Evolutionary conservation across 2,113 vertebrate species (phyloP).

Genomic region (Austrofundulus limnaeus): DNA sequence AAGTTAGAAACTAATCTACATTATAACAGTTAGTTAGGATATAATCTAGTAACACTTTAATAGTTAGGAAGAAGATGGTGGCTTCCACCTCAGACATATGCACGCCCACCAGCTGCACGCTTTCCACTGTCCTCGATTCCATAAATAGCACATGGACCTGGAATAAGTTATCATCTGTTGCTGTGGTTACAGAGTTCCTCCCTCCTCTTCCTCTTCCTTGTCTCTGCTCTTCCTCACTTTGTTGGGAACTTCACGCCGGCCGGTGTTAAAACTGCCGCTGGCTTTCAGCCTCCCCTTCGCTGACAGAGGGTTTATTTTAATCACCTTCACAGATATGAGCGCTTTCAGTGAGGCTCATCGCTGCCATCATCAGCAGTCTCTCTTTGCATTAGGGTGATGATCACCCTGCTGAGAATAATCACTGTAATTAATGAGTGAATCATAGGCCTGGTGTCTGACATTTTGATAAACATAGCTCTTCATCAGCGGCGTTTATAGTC

Average conservation of each 20-base stretch:
- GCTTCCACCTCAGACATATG: conserved; percentile 8
- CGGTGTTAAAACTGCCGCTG: conserved; percentile 15
- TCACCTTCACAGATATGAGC: neutral
- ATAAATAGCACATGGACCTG: conserved; percentile 72
- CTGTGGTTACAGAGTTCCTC: conserved; percentile 71
- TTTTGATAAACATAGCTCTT: neutral
- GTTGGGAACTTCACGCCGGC: neutral
- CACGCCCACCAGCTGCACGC: conserved; percentile 27
- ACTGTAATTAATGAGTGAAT: conserved; percentile 45
- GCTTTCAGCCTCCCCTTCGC: conserved; percentile 26
- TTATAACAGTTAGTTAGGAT: neutral
- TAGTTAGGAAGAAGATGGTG: neutral
- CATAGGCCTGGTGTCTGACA: conserved; percentile 4
- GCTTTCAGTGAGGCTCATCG: neutral
- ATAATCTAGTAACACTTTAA: neutral
- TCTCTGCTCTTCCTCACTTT: conserved; percentile 16
- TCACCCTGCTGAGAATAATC: conserved; percentile 19
- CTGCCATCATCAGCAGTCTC: conserved; percentile 32
- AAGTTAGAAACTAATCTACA: conserved; percentile 2
- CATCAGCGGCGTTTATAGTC: conserved; percentile 5
- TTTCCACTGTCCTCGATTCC: conserved; percentile 70
- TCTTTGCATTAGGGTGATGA: conserved; percentile 2
- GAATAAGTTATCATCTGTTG: conserved; percentile 71
- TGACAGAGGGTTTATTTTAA: conserved; percentile 44
- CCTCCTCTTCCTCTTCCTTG: conserved; percentile 31